Conservation (phyloP, 2,797 vertebrate genomes). For the Peromyscus attwateri region DNA sequence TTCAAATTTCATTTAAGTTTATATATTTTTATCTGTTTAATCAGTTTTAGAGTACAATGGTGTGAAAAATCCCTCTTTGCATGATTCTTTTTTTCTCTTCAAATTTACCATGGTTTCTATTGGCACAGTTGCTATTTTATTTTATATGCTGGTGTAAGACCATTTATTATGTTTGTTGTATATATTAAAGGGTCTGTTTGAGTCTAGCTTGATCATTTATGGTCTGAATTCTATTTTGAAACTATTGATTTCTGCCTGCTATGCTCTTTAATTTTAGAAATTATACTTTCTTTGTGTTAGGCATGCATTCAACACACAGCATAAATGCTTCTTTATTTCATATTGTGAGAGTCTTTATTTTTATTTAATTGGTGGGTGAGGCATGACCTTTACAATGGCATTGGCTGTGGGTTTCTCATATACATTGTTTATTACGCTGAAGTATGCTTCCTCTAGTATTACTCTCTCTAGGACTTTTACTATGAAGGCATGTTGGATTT, state of each 20-base stretch:
- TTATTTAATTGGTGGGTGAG: neutral
- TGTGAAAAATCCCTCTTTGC: neutral
- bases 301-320: neutral
- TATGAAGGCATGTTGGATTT: neutral
- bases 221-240: neutral
- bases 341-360: neutral
- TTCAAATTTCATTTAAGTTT: neutral
- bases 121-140: neutral
- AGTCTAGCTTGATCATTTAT: neutral
- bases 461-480: neutral
- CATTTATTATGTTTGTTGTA: neutral
- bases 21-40: neutral
- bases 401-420: neutral
- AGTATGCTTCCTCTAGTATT: neutral
- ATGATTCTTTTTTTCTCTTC: neutral
- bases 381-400: too few species aligned
- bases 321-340: neutral
- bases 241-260: neutral
- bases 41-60: neutral
- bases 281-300: neutral
- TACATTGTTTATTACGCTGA: neutral
- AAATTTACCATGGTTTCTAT: neutral
- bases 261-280: neutral
- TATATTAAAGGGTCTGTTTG: neutral
- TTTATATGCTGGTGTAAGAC: neutral